phyloP scores from a whole-genome alignment of 2,797 vertebrate genomes.

The Bucorvus abyssinicus region DNA sequence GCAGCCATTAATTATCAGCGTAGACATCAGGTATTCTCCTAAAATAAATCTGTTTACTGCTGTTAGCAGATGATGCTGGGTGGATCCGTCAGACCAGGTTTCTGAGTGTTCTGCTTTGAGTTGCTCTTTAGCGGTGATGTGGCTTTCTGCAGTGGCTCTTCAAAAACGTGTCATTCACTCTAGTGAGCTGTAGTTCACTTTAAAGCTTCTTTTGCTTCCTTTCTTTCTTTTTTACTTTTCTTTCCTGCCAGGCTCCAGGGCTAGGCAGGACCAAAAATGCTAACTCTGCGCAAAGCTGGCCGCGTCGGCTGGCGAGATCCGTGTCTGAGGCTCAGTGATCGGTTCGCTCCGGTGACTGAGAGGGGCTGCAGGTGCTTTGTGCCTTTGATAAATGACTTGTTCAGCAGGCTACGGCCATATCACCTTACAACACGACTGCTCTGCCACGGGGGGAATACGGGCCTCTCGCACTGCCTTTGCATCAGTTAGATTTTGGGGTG shows the following conservation, averaged over 20 bases:
- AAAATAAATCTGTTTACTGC: neutral
- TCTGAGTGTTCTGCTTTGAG: neutral
- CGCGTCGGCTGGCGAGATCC: neutral
- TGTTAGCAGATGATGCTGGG: neutral
- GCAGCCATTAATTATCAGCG: neutral
- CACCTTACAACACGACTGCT: neutral
- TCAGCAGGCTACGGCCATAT: neutral
- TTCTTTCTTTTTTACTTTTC: too few species aligned
- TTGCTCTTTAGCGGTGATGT: neutral
- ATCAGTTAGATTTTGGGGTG: neutral
- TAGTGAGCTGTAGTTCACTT: neutral
- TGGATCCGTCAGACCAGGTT: neutral
- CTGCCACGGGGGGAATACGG: neutral
- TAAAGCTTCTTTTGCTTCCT: neutral
- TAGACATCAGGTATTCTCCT: neutral
- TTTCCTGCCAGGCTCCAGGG: neutral
- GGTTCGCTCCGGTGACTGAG: constrained; percentile 1
- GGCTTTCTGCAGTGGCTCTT: neutral
- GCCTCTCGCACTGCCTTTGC: neutral
- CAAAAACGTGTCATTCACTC: neutral
- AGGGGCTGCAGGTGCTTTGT: neutral
- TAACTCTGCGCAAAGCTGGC: constrained; percentile 9
- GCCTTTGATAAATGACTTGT: neutral
- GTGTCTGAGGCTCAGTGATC: neutral
- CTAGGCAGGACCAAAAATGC: neutral